phyloP scores from a whole-genome alignment of 2,888 invertebrate genomes.

The Chirona hameri region DNA sequence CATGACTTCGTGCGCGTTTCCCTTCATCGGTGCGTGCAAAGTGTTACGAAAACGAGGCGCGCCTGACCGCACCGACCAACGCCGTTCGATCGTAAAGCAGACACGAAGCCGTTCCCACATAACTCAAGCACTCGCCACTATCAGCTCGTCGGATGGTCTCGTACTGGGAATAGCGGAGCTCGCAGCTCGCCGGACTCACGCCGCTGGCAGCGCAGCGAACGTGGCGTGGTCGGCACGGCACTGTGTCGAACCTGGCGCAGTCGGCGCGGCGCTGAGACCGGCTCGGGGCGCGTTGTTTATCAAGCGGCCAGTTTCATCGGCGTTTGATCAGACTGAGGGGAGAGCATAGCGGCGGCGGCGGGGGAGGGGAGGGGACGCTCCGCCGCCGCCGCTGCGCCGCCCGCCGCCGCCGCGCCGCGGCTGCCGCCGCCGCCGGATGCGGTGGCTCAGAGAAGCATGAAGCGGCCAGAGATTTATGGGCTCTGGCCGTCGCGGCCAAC shows the following conservation, averaged over 20 bases:
- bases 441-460: constrained; percentile 29
- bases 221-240: not conserved
- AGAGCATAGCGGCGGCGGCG: not conserved
- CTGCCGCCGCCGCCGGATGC: constrained; percentile 5
- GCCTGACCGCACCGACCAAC: not conserved
- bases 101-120: not conserved
- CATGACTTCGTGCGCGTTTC: not conserved
- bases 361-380: not conserved
- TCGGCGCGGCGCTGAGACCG: not conserved
- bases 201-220: not conserved
- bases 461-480: constrained; percentile 1
- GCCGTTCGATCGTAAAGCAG: not conserved
- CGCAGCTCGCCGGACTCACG: not conserved
- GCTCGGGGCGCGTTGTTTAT: constrained; percentile 11
- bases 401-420: not conserved
- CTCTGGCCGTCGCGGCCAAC: constrained; percentile 9
- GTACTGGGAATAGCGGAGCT: not conserved
- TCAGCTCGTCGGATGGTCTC: not conserved
- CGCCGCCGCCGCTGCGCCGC: not conserved
- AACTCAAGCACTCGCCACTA: not conserved
- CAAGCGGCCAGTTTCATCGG: constrained; percentile 12
- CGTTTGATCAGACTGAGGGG: constrained; percentile 6
- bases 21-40: not conserved
- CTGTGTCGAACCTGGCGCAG: not conserved
- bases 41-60: not conserved